These are phyloP conservation scores for Athene cunicularia DNA, from an alignment of 2,113 vertebrate species.

Conservation along the genomic window DNA sequence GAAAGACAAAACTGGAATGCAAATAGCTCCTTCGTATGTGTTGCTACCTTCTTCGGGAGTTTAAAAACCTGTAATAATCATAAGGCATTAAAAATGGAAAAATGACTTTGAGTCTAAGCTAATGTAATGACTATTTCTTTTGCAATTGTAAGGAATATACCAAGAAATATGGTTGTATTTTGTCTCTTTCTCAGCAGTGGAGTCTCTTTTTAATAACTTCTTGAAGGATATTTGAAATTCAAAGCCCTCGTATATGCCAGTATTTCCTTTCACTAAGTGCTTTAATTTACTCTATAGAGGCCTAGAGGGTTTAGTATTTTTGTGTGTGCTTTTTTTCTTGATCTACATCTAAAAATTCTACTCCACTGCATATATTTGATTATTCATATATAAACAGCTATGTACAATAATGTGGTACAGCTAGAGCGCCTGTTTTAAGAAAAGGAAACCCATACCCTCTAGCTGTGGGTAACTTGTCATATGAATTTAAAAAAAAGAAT, in stretches of 20 bases:
- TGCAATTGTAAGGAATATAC: background rate
- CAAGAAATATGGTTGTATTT: background rate
- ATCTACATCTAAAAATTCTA: slow-evolving; percentile 9
- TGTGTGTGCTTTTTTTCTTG: background rate
- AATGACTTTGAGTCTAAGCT: background rate
- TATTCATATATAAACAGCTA: background rate
- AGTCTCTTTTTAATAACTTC: slow-evolving; percentile 30
- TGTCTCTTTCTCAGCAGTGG: slow-evolving; percentile 10
- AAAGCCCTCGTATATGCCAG: slow-evolving; percentile 4
- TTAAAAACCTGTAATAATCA: background rate
- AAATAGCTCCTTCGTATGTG: background rate
- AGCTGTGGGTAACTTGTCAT: background rate
- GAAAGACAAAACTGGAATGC: background rate
- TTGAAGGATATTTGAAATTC: slow-evolving; percentile 58
- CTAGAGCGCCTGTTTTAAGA: background rate
- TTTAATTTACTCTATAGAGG: slow-evolving; percentile 52
- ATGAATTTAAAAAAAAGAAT: background rate
- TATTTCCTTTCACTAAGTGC: slow-evolving; percentile 47
- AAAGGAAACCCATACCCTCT: background rate
- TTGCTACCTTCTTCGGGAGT: background rate
- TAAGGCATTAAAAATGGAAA: slow-evolving; percentile 23
- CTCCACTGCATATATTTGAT: slow-evolving; percentile 1
- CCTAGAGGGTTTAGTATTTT: slow-evolving; percentile 2
- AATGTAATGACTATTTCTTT: slow-evolving; percentile 17
- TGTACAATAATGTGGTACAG: background rate